Base-by-base conservation (phyloP, 2,888 invertebrate genomes). In the Drosophila kambysellisi region DNA sequence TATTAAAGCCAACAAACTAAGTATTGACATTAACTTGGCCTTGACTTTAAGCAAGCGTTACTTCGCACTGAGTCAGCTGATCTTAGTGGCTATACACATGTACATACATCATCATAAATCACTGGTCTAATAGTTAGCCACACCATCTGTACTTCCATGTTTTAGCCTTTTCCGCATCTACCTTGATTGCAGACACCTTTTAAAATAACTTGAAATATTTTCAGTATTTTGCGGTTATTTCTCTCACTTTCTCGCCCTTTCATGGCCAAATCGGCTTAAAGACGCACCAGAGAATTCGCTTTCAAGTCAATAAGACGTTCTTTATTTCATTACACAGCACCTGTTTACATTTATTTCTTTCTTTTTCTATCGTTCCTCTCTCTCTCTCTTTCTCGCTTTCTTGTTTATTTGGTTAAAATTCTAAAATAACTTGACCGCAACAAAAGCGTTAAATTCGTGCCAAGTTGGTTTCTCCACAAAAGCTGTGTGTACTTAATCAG, bases 371-470 rank as follows among this genome's bases (percentile, higher is more conserved):
- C 25, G 25, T 25, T 25, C 25, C 25, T 25, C 25, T 54, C 35
- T 37, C 52, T 46, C 6, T 25, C 58, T n/a, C 46, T 35, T 20
- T 57, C 41, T 59, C 20, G 48, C 59, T 68, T 70, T 58, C 58
- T 58, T 70, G 52, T 58, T 41, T 63, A 35, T 50, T 61, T 75
- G 58, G 29, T 32, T 66, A 61, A 70, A 68, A 81, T 85, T 84
- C 85, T 79, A 60, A 80, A 84, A 70, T 81, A 76, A 70, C 70
- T 87, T 85, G 85, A 85, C 88, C 85, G 83, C 85, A 85, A 82
- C 79, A 87, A 81, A 82, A 78, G 81, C 82, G 81, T 56, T 67
- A 79, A 85, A 85, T 76, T 79, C 79, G 85, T 81, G 83, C 85
- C 75, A 78, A 75, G 73, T 67, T 78, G 70, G 79, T 78, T 81